Base-by-base conservation (phyloP, 2,113 vertebrate genomes). In the Microcebus tavaratra region DNA sequence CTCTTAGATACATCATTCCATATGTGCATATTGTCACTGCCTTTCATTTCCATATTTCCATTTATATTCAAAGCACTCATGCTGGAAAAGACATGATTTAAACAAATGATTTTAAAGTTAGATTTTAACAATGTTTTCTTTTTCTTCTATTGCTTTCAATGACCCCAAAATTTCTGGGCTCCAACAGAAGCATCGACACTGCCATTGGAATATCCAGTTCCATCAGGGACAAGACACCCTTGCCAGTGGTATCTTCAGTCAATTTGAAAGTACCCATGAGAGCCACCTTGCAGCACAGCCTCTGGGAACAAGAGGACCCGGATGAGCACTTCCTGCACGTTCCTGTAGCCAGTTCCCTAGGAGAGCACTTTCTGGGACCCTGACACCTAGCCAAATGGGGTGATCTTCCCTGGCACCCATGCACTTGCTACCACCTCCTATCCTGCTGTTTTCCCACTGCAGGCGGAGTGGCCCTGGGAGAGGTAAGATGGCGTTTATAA, bases 271-370 rank as follows among this genome's bases (percentile, higher is more conserved):
- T 88, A 31, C 92, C 96, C 75, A 87, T 97, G 95, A 93, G 94
- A 93, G 92, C 96, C 3, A 0, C 94, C 31, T 91, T 97, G 94
- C 68, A 39, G 50, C 97, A 98, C 87, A 96, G 97, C 67, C 75
- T 98, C 94, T 96, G 98, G 97, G 95, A 98, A 59, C 96, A 97
- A 93, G 97, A 97, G 23, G 79, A 95, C 27, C 59, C 80, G 0
- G 9, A 45, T 1, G 90, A 96, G 70, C 48, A 72, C 93, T 27
- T 50, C 53, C 25, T 61, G 0, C 86, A 80, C 12, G 70, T 27
- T 68, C 97, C 95, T 45, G 83, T 63, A 25, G 96, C 98, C 79
- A 95, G 89, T 36, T 86, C 95, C 73, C 88, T 97, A 27, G 96
- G 97, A 91, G 88, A 98, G 87, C 65, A 97, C 87, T 78, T 97